Evolutionary conservation across 2,113 vertebrate genomes (phyloP).

Genomic region (Macrotis lagotis): DNA sequence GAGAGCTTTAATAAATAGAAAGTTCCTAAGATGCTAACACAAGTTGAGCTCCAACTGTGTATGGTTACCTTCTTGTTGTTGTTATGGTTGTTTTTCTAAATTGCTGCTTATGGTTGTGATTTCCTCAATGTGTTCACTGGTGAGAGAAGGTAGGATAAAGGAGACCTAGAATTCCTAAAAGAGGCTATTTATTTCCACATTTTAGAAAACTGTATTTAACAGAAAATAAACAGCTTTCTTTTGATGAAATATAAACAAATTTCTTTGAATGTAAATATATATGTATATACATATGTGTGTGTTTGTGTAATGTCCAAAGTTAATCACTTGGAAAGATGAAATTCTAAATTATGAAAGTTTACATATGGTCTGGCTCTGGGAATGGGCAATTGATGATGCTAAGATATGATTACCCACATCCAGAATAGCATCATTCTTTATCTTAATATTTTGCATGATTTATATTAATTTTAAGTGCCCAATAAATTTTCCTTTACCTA

Average conservation of each 20-base stretch:
- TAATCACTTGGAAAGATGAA: conserved; percentile 16
- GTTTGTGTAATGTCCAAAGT: not conserved
- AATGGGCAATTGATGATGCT: not conserved
- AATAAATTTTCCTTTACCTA: not conserved
- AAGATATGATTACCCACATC: not conserved
- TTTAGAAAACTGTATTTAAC: not conserved
- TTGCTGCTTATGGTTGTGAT: conserved; percentile 55
- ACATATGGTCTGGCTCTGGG: not conserved
- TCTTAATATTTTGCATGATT: conserved; percentile 20
- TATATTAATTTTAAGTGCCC: conserved; percentile 33
- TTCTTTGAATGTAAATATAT: not conserved
- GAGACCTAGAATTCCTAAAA: conserved; percentile 78
- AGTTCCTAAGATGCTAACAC: conserved; percentile 82
- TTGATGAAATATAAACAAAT: not conserved
- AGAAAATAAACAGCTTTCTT: not conserved
- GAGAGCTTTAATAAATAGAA: conserved; percentile 79
- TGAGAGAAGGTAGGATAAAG: conserved; percentile 66
- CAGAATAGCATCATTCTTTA: not conserved
- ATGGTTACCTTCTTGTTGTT: conserved; percentile 87
- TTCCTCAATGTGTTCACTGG: conserved; percentile 46
- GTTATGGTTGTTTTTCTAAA: conserved; percentile 81
- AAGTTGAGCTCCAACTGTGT: conserved; percentile 82
- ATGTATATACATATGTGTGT: not conserved
- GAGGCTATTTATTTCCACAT: not conserved
- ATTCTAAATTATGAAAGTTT: conserved; percentile 21